A percentile compares a stretch with the other conserved stretches of the same genome.
Evolutionary conservation across 2,797 vertebrate genomes (phyloP).

Genomic region (Neosalanx taihuensis): DNA sequence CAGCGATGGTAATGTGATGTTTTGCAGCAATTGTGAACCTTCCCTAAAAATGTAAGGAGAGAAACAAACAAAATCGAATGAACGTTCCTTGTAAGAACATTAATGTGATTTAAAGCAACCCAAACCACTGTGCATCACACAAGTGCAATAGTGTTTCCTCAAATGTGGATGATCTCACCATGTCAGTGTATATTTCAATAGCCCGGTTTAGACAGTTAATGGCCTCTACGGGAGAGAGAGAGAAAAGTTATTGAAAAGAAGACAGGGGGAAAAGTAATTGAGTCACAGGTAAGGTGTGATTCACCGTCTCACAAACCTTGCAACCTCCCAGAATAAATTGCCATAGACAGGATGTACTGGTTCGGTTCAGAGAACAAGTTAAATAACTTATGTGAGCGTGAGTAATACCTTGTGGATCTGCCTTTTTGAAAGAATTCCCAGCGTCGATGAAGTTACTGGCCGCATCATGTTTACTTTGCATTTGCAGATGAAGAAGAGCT

Average conservation of each 20-base stretch:
- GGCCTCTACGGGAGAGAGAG: slow-evolving; percentile 59
- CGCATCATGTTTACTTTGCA: slow-evolving; percentile 93
- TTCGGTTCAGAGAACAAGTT: no score
- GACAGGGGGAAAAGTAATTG: no score
- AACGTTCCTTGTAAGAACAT: not conserved
- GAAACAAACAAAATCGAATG: not conserved
- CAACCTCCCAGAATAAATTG: no score
- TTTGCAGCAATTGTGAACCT: slow-evolving; percentile 93
- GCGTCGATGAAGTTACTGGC: slow-evolving; percentile 91
- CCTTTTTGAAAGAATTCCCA: slow-evolving; percentile 93
- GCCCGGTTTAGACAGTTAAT: slow-evolving; percentile 77
- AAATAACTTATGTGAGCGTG: not conserved
- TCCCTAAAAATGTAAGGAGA: slow-evolving; percentile 66
- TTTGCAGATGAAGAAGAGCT: slow-evolving; percentile 85
- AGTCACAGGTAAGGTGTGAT: no score
- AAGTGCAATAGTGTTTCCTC: not conserved
- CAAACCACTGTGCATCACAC: no score
- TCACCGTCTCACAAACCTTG: no score
- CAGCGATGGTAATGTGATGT: slow-evolving; percentile 90
- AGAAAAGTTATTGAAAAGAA: slow-evolving; percentile 7
- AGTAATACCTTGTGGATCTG: slow-evolving; percentile 86
- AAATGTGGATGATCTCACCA: slow-evolving; percentile 68
- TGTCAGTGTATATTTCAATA: slow-evolving; percentile 85
- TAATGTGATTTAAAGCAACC: no score
- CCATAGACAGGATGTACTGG: no score